These are phyloP conservation scores for Rhopalosiphum nymphaeae DNA, from an alignment of 2,888 invertebrate species.

Conservation along the genomic window DNA sequence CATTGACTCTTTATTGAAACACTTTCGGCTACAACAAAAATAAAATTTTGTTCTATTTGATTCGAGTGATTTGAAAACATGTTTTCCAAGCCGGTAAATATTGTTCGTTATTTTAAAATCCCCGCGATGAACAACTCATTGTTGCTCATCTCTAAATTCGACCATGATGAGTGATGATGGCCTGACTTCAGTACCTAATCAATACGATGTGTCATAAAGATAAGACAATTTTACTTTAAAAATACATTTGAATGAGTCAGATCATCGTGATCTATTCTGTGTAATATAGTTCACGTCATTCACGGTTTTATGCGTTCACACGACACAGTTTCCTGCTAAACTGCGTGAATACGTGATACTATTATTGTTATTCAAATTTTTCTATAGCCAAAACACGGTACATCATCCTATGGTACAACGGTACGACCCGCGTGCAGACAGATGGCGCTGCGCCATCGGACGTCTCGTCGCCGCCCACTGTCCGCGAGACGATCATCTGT, in stretches of 20 bases:
- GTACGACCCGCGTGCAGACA: not conserved
- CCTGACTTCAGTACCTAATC: not conserved
- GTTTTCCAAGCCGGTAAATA: no score
- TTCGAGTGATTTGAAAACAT: no score
- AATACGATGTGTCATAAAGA: no score
- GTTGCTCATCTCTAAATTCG: not conserved
- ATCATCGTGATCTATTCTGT: no score
- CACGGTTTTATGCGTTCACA: not conserved
- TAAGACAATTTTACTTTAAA: no score
- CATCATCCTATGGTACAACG: no score
- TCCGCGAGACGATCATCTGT: slow-evolving; percentile 46
- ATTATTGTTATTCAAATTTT: not conserved
- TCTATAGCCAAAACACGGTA: not conserved
- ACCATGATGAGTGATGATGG: not conserved
- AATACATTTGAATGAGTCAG: no score
- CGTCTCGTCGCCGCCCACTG: slow-evolving; percentile 37
- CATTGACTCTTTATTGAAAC: no score
- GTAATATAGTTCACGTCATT: not conserved
- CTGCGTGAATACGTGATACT: not conserved
- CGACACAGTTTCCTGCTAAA: not conserved
- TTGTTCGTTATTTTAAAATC: not conserved
- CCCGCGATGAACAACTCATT: not conserved
- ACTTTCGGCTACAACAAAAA: no score
- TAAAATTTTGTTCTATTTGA: no score
- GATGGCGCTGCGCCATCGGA: slow-evolving; percentile 33